Conservation (phyloP, 2,113 vertebrate genomes). For the Oreamnos americanus region DNA sequence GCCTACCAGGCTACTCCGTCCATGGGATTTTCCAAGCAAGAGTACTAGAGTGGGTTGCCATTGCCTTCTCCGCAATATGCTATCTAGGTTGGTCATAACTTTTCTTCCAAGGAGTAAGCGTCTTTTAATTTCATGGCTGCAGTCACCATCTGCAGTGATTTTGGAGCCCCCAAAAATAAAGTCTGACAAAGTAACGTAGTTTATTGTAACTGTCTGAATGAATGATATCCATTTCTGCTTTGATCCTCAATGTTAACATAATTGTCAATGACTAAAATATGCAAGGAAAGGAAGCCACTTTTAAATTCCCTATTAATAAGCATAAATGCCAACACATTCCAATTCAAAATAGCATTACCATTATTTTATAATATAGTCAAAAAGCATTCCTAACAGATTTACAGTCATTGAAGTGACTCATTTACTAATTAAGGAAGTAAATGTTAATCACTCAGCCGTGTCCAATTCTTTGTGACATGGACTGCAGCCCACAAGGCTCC, state of each 20-base stretch:
- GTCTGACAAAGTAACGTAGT: background rate
- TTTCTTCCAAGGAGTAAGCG: too few relatives aligned
- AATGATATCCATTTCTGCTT: background rate
- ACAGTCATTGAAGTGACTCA: background rate
- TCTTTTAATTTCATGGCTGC: too few relatives aligned
- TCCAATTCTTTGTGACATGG: background rate
- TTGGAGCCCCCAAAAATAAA: too few relatives aligned
- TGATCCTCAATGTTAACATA: background rate
- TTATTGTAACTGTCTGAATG: background rate
- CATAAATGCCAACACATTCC: background rate
- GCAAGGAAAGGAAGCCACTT: background rate
- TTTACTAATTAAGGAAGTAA: background rate
- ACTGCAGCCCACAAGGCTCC: background rate
- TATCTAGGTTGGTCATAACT: too few relatives aligned
- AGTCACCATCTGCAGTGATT: too few relatives aligned
- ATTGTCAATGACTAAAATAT: background rate
- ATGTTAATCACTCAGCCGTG: background rate
- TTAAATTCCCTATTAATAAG: background rate
- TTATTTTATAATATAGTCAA: constrained; percentile 1
- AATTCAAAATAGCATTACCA: background rate
- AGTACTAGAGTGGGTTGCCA: too few relatives aligned
- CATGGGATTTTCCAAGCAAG: too few relatives aligned
- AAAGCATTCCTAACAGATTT: constrained; percentile 26
- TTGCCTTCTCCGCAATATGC: too few relatives aligned
- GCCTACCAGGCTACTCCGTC: too few relatives aligned